phyloP scores from a whole-genome alignment of 2,888 invertebrate genomes.

The Oligia strigilis region DNA sequence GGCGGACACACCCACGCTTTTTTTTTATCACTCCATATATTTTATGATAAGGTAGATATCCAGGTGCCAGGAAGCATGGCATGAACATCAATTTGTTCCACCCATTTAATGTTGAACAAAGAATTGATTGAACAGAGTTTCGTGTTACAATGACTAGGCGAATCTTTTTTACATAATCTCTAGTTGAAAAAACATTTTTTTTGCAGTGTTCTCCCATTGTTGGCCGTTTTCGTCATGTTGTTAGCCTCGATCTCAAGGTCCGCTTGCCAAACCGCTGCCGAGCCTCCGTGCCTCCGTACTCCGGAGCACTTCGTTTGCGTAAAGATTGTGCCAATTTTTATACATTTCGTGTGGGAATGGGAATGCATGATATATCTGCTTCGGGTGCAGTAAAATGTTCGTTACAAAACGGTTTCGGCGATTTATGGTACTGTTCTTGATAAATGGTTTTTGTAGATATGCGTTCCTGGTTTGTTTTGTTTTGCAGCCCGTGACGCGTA shows the following conservation, averaged over 20 bases:
- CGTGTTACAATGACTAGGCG: constrained; percentile 57
- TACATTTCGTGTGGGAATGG: constrained; percentile 49
- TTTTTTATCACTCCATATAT: constrained; percentile 14
- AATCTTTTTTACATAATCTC: constrained; percentile 59
- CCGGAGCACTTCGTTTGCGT: constrained; percentile 58
- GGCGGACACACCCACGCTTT: constrained; percentile 16
- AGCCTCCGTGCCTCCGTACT: constrained; percentile 49
- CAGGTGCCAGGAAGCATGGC: constrained; percentile 41
- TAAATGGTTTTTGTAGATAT: constrained; percentile 61
- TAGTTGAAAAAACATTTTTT: constrained; percentile 62
- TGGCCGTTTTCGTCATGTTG: constrained; percentile 69
- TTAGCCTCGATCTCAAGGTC: constrained; percentile 70
- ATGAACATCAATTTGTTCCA: constrained; percentile 45
- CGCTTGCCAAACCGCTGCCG: constrained; percentile 64
- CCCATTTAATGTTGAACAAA: constrained; percentile 49
- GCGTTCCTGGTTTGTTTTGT: constrained; percentile 55
- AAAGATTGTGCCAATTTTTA: constrained; percentile 62
- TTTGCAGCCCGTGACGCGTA: constrained; percentile 35
- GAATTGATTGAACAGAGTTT: constrained; percentile 40
- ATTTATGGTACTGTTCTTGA: constrained; percentile 61
- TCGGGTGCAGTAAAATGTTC: constrained; percentile 48
- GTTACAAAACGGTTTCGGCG: constrained; percentile 56
- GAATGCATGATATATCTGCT: constrained; percentile 46
- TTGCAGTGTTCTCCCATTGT: constrained; percentile 67
- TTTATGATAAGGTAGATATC: constrained; percentile 14